A percentile compares a stretch with the other conserved stretches of the same genome.
Conservation (phyloP, 1,140 invertebrate genomes). For the Orussus abietinus region DNA sequence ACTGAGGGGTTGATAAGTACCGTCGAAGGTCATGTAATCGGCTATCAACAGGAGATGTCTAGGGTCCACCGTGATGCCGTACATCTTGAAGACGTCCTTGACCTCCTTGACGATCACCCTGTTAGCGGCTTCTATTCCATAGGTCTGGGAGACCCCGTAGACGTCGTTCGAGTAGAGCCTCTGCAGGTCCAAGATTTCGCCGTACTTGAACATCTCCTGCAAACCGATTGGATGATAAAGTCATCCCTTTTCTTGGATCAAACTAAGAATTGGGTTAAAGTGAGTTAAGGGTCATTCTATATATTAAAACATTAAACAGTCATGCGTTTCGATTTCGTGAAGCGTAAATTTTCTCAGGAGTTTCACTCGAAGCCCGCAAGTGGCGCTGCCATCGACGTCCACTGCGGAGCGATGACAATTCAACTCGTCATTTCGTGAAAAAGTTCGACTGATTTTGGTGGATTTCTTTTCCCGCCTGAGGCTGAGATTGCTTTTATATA, state of each 20-base stretch:
- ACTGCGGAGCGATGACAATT: no score
- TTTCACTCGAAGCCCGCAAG: no score
- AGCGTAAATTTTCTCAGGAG: no score
- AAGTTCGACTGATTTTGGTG: no score
- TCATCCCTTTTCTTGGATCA: background rate
- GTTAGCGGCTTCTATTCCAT: slow-evolving; percentile 94
- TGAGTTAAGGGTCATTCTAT: background rate
- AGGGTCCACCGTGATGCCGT: slow-evolving; percentile 92
- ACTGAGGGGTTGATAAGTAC: slow-evolving; percentile 85
- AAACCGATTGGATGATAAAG: no score
- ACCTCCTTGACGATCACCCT: slow-evolving; percentile 89
- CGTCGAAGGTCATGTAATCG: slow-evolving; percentile 98
- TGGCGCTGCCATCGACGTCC: no score
- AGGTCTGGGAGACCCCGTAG: slow-evolving; percentile 81
- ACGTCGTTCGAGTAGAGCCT: slow-evolving; percentile 93
- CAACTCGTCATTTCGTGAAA: no score
- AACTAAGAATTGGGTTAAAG: background rate
- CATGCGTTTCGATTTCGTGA: no score
- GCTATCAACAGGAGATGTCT: slow-evolving; percentile 90
- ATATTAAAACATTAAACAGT: slow-evolving; percentile 15
- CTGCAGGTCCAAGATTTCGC: slow-evolving; percentile 79
- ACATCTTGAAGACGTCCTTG: slow-evolving; percentile 89
- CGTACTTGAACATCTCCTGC: slow-evolving; percentile 80
- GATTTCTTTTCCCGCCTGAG: no score
- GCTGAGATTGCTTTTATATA: no score